These are phyloP conservation scores for Drosophila basisetae DNA, from an alignment of 2,888 invertebrate genomes.

Conservation along the genomic window DNA sequence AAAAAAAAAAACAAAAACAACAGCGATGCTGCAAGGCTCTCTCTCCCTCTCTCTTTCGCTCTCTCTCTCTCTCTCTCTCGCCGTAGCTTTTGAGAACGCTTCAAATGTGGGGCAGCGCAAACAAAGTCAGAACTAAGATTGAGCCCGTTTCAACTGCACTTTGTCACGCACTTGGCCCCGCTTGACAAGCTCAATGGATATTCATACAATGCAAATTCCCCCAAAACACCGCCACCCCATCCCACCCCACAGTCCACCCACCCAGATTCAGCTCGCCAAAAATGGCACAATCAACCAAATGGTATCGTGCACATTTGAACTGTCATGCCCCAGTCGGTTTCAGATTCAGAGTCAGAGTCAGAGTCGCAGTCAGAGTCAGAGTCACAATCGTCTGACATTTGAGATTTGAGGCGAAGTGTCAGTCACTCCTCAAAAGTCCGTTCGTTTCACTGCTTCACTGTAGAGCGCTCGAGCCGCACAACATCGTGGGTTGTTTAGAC, in stretches of 20 bases:
- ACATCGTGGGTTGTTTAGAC: slow-evolving; percentile 38
- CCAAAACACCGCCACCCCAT: neutral
- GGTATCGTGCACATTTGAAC: slow-evolving; percentile 76
- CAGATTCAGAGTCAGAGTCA: slow-evolving; percentile 24
- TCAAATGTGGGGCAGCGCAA: slow-evolving; percentile 70
- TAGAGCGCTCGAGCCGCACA: slow-evolving; percentile 55
- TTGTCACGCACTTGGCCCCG: slow-evolving; percentile 61
- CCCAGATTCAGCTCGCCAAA: slow-evolving; percentile 33
- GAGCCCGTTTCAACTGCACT: slow-evolving; percentile 62
- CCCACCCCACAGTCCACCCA: neutral
- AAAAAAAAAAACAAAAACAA: slow-evolving; percentile 24
- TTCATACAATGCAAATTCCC: slow-evolving; percentile 46
- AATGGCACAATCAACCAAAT: slow-evolving; percentile 69
- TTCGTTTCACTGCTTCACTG: slow-evolving; percentile 54
- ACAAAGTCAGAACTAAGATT: slow-evolving; percentile 54
- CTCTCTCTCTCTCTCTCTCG: neutral
- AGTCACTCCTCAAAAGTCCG: slow-evolving; percentile 61
- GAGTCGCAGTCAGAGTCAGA: slow-evolving; percentile 22
- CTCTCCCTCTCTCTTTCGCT: slow-evolving; percentile 15
- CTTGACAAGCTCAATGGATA: slow-evolving; percentile 74
- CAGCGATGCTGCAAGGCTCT: slow-evolving; percentile 9
- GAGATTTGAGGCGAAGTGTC: slow-evolving; percentile 78
- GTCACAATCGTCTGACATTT: slow-evolving; percentile 70
- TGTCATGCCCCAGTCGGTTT: slow-evolving; percentile 64
- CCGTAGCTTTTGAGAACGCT: slow-evolving; percentile 25